Evolutionary conservation across 1,140 invertebrate genomes (phyloP).

Genomic region (Apocrypta bakeri): DNA sequence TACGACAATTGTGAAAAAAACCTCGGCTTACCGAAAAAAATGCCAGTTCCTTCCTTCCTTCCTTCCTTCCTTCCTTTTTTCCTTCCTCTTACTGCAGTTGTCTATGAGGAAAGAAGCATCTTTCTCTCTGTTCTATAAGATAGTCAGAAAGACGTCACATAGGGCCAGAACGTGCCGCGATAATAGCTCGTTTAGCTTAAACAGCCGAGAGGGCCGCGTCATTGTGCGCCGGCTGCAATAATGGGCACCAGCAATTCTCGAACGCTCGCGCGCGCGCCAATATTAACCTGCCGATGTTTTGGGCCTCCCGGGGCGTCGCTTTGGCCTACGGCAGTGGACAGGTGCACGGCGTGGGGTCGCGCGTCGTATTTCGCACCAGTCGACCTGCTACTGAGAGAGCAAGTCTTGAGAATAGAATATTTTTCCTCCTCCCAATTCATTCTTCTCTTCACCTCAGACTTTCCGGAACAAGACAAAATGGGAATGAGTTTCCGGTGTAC

Average conservation of each 20-base stretch:
- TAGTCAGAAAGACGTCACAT: conserved; percentile 15
- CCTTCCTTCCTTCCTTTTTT: no score
- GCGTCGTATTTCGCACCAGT: conserved; percentile 41
- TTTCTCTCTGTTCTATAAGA: not conserved
- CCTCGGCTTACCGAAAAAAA: not conserved
- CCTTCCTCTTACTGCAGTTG: no score
- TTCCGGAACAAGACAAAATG: not conserved
- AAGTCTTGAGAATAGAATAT: not conserved
- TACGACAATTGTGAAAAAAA: not conserved
- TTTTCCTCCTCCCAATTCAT: not conserved
- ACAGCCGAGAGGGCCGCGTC: conserved; percentile 41
- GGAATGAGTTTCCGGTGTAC: not conserved
- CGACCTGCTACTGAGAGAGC: not conserved
- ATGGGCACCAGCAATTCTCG: conserved; percentile 16
- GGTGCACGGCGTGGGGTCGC: conserved; percentile 54
- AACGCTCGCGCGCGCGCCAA: conserved; percentile 28
- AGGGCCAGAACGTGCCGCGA: conserved; percentile 62
- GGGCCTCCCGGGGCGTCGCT: conserved; percentile 32
- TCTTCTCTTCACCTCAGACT: not conserved
- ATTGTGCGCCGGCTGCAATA: conserved; percentile 6
- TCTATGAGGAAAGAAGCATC: not conserved
- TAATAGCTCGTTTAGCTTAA: conserved; percentile 66
- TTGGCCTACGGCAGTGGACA: conserved; percentile 47
- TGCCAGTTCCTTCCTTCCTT: no score
- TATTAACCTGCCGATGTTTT: conserved; percentile 40